Conservation (phyloP, 1,140 invertebrate species). For the Lucilia sericata region DNA sequence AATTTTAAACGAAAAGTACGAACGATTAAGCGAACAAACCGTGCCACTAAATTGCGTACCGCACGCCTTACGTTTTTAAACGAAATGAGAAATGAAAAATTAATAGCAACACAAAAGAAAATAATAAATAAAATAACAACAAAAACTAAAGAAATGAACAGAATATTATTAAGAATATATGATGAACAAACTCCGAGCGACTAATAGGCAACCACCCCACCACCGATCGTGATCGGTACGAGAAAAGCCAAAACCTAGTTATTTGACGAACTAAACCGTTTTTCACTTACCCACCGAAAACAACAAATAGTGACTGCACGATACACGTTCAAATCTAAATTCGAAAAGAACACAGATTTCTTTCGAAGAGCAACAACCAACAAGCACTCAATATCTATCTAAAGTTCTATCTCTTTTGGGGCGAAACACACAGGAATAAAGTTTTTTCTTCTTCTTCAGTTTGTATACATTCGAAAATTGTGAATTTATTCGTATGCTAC, state of each 20-base stretch:
- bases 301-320: conserved; percentile 24
- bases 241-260: background rate
- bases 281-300: conserved; percentile 11
- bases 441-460: background rate
- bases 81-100: conserved; percentile 33
- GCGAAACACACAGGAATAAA: background rate
- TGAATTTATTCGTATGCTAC: background rate
- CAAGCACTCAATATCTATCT: background rate
- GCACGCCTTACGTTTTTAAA: conserved; percentile 40
- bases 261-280: background rate
- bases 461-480: background rate
- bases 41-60: conserved; percentile 39
- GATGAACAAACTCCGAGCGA: background rate
- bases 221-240: background rate
- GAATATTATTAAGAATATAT: background rate
- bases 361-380: background rate
- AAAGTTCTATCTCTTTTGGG: background rate
- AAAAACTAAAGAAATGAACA: background rate
- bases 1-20: background rate
- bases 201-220: background rate
- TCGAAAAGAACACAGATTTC: background rate
- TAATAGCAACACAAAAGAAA: background rate
- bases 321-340: background rate
- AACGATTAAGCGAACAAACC: conserved; percentile 25
- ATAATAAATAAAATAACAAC: background rate